Conservation (phyloP, 1,140 invertebrate species). For the Maconellicoccus hirsutus region DNA sequence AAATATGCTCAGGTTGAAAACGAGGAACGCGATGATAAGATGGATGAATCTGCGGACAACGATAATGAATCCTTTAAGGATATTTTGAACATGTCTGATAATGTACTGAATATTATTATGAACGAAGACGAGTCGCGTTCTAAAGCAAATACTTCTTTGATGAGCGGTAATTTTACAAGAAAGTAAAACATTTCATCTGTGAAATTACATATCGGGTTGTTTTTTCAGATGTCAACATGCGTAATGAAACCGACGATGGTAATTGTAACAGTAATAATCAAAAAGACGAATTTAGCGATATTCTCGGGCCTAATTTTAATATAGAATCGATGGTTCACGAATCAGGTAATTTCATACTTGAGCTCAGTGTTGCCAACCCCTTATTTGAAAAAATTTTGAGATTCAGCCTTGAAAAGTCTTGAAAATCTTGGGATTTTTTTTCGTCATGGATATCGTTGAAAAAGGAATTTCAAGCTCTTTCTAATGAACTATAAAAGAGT, state of each 20-base stretch:
- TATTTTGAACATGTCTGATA: slow-evolving; percentile 47
- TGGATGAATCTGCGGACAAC: background rate
- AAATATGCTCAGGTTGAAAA: background rate
- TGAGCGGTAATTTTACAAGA: background rate
- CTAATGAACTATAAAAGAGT: too few relatives aligned
- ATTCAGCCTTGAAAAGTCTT: background rate
- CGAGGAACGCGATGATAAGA: background rate
- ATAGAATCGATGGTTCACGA: slow-evolving; percentile 58
- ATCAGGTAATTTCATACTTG: slow-evolving; percentile 36
- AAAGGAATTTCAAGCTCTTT: too few relatives aligned
- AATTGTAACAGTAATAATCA: slow-evolving; percentile 15
- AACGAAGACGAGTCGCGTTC: slow-evolving; percentile 50
- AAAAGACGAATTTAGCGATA: slow-evolving; percentile 56
- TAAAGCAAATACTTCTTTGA: slow-evolving; percentile 28
- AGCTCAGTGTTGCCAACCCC: background rate
- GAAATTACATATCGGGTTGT: background rate
- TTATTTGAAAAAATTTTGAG: background rate
- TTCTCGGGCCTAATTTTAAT: slow-evolving; percentile 52
- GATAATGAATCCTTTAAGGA: slow-evolving; percentile 55
- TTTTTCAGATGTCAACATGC: background rate
- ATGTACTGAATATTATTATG: slow-evolving; percentile 60
- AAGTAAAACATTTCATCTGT: background rate
- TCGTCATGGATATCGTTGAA: too few relatives aligned
- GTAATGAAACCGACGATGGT: slow-evolving; percentile 1
- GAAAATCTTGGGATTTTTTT: too few relatives aligned